phyloP scores from a whole-genome alignment of 2,113 vertebrate species.

The Oostethus manadensis region DNA sequence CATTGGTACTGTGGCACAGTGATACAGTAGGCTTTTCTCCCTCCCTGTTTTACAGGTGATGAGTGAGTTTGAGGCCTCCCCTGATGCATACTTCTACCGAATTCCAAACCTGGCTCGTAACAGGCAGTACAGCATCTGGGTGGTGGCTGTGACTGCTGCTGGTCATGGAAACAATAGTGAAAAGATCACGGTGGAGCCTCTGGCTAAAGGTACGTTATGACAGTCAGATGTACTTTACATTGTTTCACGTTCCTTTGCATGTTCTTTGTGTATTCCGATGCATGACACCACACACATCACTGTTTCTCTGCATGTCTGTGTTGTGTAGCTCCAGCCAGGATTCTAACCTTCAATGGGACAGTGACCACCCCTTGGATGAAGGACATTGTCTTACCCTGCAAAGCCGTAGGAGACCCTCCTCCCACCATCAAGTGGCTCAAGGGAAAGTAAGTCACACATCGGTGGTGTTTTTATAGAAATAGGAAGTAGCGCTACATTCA shows the following conservation, averaged over 20 bases:
- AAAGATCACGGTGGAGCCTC: conserved; percentile 90
- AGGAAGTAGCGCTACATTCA: not conserved
- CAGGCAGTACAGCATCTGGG: conserved; percentile 95
- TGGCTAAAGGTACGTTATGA: conserved; percentile 90
- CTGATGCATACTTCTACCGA: conserved; percentile 90
- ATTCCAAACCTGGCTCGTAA: conserved; percentile 92
- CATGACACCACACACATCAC: not conserved
- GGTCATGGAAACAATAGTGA: conserved; percentile 97
- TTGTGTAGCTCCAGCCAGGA: conserved; percentile 84
- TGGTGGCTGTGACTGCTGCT: conserved; percentile 91
- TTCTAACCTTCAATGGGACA: conserved; percentile 92
- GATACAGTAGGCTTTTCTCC: conserved; percentile 33
- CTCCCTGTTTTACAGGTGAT: conserved; percentile 79
- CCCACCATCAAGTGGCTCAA: conserved; percentile 97
- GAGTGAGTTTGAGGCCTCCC: conserved; percentile 97
- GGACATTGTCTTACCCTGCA: conserved; percentile 92
- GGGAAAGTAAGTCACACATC: conserved; percentile 80
- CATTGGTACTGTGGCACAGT: conserved; percentile 1
- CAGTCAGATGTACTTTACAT: not conserved
- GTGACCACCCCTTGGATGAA: conserved; percentile 99
- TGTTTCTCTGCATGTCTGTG: conserved; percentile 5
- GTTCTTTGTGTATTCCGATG: not conserved
- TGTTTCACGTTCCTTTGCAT: not conserved
- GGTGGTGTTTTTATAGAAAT: too few species aligned
- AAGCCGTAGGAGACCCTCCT: conserved; percentile 89